Conservation (phyloP, 2,888 invertebrate genomes). For the Eucera pruinosa region DNA sequence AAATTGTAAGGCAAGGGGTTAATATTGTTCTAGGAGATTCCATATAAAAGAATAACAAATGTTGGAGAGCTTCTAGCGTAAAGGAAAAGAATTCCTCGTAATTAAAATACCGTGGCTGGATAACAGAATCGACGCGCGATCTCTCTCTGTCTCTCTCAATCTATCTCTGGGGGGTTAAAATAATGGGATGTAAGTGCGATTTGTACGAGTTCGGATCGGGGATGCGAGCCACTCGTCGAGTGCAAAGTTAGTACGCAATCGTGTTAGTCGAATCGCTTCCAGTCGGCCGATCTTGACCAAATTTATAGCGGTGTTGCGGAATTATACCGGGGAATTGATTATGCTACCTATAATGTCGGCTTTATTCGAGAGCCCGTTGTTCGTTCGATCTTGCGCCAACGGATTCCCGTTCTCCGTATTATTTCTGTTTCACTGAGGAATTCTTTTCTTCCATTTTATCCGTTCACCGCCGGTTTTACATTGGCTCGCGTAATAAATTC, state of each 20-base stretch:
- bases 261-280: conserved; percentile 79
- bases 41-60: too few relatives aligned
- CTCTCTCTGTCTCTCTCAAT: not conserved
- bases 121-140: too few relatives aligned
- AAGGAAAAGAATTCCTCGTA: too few relatives aligned
- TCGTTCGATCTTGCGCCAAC: conserved; percentile 35
- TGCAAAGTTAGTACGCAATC: conserved; percentile 80
- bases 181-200: conserved; percentile 54
- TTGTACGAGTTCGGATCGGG: conserved; percentile 53
- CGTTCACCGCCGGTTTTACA: too few relatives aligned
- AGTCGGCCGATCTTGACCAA: conserved; percentile 71
- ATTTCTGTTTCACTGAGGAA: not conserved
- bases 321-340: conserved; percentile 78
- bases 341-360: conserved; percentile 70
- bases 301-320: conserved; percentile 62
- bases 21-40: too few relatives aligned
- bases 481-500: too few relatives aligned
- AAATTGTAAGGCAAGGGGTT: too few relatives aligned
- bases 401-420: not conserved
- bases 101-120: too few relatives aligned
- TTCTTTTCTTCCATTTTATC: not conserved
- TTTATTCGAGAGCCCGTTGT: conserved; percentile 68
- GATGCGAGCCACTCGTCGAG: conserved; percentile 56
- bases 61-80: too few relatives aligned
- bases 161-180: conserved; percentile 8